Percentiles rank a stretch among this genome's conserved stretches.
Conservation (phyloP, 2,797 vertebrate genomes). For the Gila robusta region DNA sequence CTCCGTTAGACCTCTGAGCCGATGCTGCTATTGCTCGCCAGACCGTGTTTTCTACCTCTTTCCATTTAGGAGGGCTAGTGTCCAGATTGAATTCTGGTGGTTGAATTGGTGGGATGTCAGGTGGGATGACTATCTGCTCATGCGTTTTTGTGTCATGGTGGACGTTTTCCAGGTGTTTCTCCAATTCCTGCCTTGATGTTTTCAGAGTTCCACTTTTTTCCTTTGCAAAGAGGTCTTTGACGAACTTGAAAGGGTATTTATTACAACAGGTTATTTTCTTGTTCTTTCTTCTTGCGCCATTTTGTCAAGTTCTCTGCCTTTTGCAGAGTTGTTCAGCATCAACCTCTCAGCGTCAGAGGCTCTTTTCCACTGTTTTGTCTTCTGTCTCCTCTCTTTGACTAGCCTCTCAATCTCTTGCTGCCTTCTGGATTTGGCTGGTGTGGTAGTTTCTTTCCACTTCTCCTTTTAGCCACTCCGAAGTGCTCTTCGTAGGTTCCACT, state of each 20-base stretch:
- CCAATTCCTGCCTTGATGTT: conserved; percentile 2
- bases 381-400: conserved; percentile 50
- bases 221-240: conserved; percentile 37
- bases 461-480: conserved; percentile 1
- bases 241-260: conserved; percentile 42
- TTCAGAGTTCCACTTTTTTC: conserved; percentile 34
- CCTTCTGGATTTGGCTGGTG: conserved; percentile 44
- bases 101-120: conserved; percentile 9
- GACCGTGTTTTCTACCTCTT: conserved; percentile 10
- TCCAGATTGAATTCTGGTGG: conserved; percentile 15
- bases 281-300: no score
- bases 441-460: not conserved
- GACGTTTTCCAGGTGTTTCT: conserved; percentile 3
- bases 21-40: conserved; percentile 21
- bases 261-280: not conserved
- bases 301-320: conserved; percentile 8
- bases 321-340: conserved; percentile 8
- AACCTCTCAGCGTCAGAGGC: conserved; percentile 30
- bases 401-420: conserved; percentile 45
- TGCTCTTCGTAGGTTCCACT: conserved; percentile 47
- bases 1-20: conserved; percentile 33
- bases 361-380: conserved; percentile 38
- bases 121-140: not conserved
- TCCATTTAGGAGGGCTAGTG: conserved; percentile 14
- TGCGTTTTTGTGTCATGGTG: not conserved